Evolutionary conservation across 2,888 invertebrate species (phyloP), one percentile per base, ranked within the genome.

Genomic region (Melanostoma mellinum): DNA sequence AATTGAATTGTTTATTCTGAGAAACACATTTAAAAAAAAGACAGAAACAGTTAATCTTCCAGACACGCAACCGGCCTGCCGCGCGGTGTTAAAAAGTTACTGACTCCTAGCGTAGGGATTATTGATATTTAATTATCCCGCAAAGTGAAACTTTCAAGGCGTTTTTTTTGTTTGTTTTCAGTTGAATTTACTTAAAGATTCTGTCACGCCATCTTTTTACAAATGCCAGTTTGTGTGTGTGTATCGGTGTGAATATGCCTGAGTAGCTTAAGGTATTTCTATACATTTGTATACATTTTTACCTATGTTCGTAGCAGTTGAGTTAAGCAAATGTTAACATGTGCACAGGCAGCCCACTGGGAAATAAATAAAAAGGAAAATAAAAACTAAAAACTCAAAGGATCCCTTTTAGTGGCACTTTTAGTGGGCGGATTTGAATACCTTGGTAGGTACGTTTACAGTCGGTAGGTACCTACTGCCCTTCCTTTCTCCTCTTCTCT

Each of bases 321-420:
- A 60, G 36, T 69, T 52, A 71, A 36, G 46, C 56, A 68, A 76
- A 73, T 77, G 52, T 65, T 61, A 72, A 72, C 76, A 72, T 72
- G 71, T 71, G 75, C 60, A 55, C 33, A 55, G 20, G 20, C 20
- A 20, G 20, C 20, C 20, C 38, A 40, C 38, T n/a, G 44, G 36
- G 48, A 48, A 46, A 58, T 38, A 50, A 48, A 58, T 58, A 55
- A 38, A 44, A 36, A 50, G 8, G 53, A 30, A 61, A 55, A 73
- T 38, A 63, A 73, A 63, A 63, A 40, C 38, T 32, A 46, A 38
- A 46, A 71, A 44, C 36, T 42, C 8, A 68, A 77, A 77, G 56
- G 63, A 74, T 74, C 63, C 63, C 60, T 68, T 75, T 82, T 76
- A 73, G 73, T 73, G 69, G 68, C 63, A 76, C 81, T 82, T 68